Percentiles rank a stretch among this genome's conserved stretches.
Conservation (phyloP, 2,888 invertebrate genomes). For the Alsophila aescularia region DNA sequence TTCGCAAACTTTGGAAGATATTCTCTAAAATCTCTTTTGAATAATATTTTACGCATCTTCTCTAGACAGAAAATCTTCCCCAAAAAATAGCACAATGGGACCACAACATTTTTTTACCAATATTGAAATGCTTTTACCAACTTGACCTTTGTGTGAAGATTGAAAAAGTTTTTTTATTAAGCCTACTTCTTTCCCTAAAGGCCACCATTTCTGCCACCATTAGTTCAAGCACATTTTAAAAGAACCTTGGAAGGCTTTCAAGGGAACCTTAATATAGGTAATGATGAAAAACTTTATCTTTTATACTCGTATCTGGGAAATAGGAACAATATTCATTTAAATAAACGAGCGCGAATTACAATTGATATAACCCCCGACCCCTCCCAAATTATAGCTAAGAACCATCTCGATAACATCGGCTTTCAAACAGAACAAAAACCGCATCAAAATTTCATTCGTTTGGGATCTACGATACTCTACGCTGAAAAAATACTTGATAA, state of each 20-base stretch:
- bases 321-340: too few relatives aligned
- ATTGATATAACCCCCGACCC: too few relatives aligned
- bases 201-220: constrained; percentile 11
- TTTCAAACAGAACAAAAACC: too few relatives aligned
- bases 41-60: not conserved
- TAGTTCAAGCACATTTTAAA: constrained; percentile 22
- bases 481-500: too few relatives aligned
- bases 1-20: not conserved
- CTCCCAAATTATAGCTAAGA: too few relatives aligned
- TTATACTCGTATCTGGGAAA: too few relatives aligned
- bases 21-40: not conserved
- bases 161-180: constrained; percentile 26
- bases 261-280: not conserved
- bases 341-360: too few relatives aligned
- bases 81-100: not conserved
- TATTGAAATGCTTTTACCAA: constrained; percentile 8
- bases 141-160: constrained; percentile 23
- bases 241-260: constrained; percentile 37
- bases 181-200: constrained; percentile 13
- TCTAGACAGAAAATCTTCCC: not conserved
- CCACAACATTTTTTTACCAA: constrained; percentile 1
- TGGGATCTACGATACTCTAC: too few relatives aligned
- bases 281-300: not conserved
- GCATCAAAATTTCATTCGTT: too few relatives aligned
- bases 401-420: too few relatives aligned